A percentile compares a stretch with the other conserved stretches of the same genome.
Evolutionary conservation across 2,113 vertebrate genomes (phyloP).

Genomic region (Gila orcuttii): DNA sequence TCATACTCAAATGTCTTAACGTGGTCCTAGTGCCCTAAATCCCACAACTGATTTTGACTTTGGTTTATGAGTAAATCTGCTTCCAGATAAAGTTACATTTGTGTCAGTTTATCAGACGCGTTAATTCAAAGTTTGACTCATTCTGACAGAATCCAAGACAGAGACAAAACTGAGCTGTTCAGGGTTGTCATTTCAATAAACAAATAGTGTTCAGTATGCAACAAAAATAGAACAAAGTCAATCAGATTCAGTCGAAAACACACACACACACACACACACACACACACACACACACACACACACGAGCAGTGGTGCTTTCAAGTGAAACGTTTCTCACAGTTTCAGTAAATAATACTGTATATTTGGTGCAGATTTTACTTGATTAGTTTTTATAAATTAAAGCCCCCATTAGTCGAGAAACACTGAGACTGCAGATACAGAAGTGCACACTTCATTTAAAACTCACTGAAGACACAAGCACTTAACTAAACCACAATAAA

Average conservation of each 20-base stretch:
- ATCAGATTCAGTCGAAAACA: neutral
- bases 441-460: neutral
- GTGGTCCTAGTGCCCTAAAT: neutral
- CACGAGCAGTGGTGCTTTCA: neutral
- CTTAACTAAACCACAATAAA: neutral
- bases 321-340: neutral
- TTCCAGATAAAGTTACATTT: neutral
- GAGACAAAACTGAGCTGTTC: neutral
- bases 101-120: neutral
- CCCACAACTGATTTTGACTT: neutral
- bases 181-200: neutral
- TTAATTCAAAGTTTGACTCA: neutral
- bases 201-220: neutral
- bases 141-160: constrained; percentile 1
- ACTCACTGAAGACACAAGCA: neutral
- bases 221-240: constrained; percentile 19
- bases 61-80: neutral
- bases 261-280: neutral
- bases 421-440: neutral
- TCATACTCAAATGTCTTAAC: neutral
- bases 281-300: too few relatives aligned
- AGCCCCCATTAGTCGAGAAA: too few relatives aligned
- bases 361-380: neutral
- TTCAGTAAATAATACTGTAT: neutral
- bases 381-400: neutral